Base-by-base conservation (phyloP, 1,140 invertebrate species). In the Plectrocnemia conspersa region DNA sequence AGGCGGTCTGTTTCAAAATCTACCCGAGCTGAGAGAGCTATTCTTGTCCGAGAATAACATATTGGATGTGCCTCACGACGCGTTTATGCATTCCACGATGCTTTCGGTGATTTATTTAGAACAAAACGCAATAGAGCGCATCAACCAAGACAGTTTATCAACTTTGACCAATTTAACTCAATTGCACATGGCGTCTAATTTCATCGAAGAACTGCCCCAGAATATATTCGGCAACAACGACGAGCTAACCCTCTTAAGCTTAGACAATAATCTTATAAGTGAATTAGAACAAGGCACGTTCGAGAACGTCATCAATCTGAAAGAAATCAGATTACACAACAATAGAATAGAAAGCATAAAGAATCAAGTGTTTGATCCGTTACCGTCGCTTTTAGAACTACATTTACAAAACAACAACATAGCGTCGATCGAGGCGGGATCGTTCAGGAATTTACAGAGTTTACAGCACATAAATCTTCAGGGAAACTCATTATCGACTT, bases 1-100 rank as follows among this genome's bases (percentile, higher is more conserved):
- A 1, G 79, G 80, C 23, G 88, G 88, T 0, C 79, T 92, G 1
- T 94, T 95, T 67, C 79, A 84, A 11, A 82, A 84, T 64, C 69
- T 94, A 40, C 82, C 82, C 0, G 82, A 90, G 52, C 70, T 95
- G 2, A 78, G 83, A 27, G 83, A 85, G 67, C 73, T 94, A 16
- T 91, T 92, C 67, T 72, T 94, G n/a, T 86, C 88, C 1, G 88
- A 93, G 67, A 95, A 95, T 66, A 93, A 93, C 67, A 88, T 95
- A 40, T 69, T 92, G 1, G 88, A 91, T 68, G 79, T 95, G 57
- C 82, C 86, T 0, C 79, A 82, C 3, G 84, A 91, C 56, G 85
- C 88, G 9, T 94, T 95, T 67, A 76, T 78, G 2, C 88, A 89
- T 53, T 88, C 87, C 3, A 67, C 78, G 1, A 82, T 82, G 42